Percentiles rank a stretch among this genome's conserved stretches.
These are phyloP conservation scores for Misgurnus mizolepis DNA, from an alignment of 2,113 vertebrate genomes.

Conservation along the genomic window DNA sequence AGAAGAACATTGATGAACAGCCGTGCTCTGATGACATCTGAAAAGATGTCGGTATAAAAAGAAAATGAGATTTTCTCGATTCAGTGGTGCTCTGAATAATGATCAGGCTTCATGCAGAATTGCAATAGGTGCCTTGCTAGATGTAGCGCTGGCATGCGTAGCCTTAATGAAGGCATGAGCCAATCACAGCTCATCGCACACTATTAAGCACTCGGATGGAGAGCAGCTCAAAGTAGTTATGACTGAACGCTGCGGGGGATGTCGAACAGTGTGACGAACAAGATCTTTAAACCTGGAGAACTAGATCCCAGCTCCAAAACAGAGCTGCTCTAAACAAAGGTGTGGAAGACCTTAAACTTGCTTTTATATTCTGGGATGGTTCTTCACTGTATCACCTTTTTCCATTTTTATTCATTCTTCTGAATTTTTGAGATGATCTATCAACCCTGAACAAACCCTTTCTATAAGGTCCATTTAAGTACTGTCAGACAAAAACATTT, in stretches of 20 bases:
- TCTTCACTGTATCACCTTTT: slow-evolving; percentile 3
- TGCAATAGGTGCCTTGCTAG: neutral
- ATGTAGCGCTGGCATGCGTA: neutral
- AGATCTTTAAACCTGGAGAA: too few relatives aligned
- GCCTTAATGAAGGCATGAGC: neutral
- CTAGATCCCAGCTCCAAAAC: too few relatives aligned
- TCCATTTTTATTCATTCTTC: neutral
- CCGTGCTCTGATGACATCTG: neutral
- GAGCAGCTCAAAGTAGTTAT: neutral
- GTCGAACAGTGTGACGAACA: too few relatives aligned
- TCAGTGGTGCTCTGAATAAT: slow-evolving; percentile 8
- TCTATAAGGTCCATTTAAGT: neutral
- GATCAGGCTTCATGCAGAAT: slow-evolving; percentile 13
- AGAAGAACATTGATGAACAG: neutral
- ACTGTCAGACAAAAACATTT: slow-evolving; percentile 31
- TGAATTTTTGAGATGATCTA: neutral
- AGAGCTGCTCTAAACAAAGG: too few relatives aligned
- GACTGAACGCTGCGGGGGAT: neutral
- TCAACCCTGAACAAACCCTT: slow-evolving; percentile 27
- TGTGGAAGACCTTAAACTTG: neutral
- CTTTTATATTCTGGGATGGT: neutral
- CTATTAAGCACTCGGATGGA: neutral
- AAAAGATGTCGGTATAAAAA: slow-evolving; percentile 9
- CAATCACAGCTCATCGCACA: neutral
- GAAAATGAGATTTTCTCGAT: neutral